Conservation (phyloP, 2,797 vertebrate genomes). For the Neosalanx taihuensis region DNA sequence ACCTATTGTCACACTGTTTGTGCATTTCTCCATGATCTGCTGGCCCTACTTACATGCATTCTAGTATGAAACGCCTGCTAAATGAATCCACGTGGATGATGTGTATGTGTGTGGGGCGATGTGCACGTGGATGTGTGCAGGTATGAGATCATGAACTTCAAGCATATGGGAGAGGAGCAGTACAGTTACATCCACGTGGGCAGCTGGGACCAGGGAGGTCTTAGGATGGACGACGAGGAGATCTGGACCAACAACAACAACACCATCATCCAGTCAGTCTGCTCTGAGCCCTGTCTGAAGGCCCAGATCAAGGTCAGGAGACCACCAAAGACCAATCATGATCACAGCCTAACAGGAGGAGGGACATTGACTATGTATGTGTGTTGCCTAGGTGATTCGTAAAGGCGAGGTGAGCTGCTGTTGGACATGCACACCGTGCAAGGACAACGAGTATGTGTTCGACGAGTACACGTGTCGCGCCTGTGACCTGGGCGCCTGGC, state of each 20-base stretch:
- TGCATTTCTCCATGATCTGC: too few relatives aligned
- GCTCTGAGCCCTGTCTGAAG: conserved; percentile 95
- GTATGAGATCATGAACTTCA: conserved; percentile 99
- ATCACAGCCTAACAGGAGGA: neutral
- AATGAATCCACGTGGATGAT: conserved; percentile 6
- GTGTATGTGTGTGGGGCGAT: conserved; percentile 9
- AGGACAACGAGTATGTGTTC: conserved; percentile 96
- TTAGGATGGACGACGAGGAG: conserved; percentile 95
- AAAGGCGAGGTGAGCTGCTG: conserved; percentile 99
- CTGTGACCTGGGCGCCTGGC: conserved; percentile 92
- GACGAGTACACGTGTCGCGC: conserved; percentile 97
- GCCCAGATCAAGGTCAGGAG: conserved; percentile 92
- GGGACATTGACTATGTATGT: neutral
- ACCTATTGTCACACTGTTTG: too few relatives aligned
- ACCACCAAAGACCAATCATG: neutral
- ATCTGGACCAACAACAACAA: conserved; percentile 90
- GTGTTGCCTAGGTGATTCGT: conserved; percentile 85
- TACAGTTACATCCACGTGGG: conserved; percentile 96
- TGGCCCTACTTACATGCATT: too few relatives aligned
- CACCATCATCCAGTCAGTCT: conserved; percentile 90
- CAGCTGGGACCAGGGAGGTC: conserved; percentile 95
- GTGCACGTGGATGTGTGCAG: conserved; percentile 59
- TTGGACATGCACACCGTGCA: conserved; percentile 97
- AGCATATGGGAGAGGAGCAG: conserved; percentile 84
- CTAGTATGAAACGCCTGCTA: neutral